These are phyloP conservation scores for Acrobasis consociella DNA, from an alignment of 2,888 invertebrate species.

Conservation along the genomic window DNA sequence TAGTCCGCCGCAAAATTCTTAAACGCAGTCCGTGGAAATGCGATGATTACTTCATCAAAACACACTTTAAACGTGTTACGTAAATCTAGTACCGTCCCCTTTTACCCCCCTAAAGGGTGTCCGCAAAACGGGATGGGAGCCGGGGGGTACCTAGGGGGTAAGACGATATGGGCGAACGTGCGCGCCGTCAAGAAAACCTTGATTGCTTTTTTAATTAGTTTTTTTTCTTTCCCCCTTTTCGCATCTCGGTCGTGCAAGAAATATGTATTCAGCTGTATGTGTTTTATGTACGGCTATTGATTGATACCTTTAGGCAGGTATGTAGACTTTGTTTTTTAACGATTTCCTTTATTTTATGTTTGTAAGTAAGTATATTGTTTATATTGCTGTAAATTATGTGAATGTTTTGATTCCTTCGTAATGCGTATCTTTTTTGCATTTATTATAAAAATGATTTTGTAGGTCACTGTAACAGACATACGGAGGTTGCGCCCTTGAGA, in stretches of 20 bases:
- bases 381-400: too few species aligned
- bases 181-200: constrained; percentile 83
- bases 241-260: constrained; percentile 75
- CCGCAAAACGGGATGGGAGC: constrained; percentile 45
- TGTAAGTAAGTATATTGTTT: too few species aligned
- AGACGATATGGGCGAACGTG: constrained; percentile 83
- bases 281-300: constrained; percentile 53
- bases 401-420: neutral
- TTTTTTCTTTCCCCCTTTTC: constrained; percentile 79
- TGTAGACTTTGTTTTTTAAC: neutral
- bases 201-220: constrained; percentile 84
- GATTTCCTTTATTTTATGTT: neutral
- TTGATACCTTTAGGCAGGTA: constrained; percentile 34
- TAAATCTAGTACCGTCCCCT: constrained; percentile 78
- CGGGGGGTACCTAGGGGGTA: constrained; percentile 74
- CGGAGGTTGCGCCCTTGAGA: neutral
- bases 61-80: constrained; percentile 83
- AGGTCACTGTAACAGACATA: constrained; percentile 22
- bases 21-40: constrained; percentile 80
- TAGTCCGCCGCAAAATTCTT: constrained; percentile 79
- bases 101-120: constrained; percentile 65
- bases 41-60: constrained; percentile 83
- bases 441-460: neutral
- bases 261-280: constrained; percentile 68
- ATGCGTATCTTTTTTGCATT: neutral